A percentile compares a stretch with the other conserved stretches of the same genome.
Evolutionary conservation across 2,113 vertebrate species (phyloP).

Genomic region (Plecturocebus donacophilus): DNA sequence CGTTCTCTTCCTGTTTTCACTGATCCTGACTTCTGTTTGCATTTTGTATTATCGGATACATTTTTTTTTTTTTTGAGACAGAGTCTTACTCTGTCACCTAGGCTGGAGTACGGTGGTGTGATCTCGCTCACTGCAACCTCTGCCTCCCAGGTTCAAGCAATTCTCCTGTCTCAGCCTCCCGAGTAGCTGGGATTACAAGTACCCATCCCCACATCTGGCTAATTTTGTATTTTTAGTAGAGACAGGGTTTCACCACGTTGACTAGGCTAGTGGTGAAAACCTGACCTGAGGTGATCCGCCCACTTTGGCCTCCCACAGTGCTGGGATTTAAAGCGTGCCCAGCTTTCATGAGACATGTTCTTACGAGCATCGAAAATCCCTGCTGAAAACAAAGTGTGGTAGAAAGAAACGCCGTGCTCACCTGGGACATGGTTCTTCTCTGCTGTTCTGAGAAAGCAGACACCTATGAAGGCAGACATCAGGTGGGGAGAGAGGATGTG

Average conservation of each 20-base stretch:
- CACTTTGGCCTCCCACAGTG: too few species aligned
- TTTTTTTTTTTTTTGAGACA: too few species aligned
- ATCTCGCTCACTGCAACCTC: too few species aligned
- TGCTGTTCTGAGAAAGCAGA: background rate
- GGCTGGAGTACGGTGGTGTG: rapidly evolving
- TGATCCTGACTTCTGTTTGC: background rate
- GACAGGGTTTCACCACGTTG: too few species aligned
- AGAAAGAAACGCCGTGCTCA: background rate
- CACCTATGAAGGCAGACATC: conserved; percentile 22
- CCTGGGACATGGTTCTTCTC: background rate
- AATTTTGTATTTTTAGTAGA: too few species aligned
- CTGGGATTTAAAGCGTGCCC: too few species aligned
- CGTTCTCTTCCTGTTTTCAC: background rate
- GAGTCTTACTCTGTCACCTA: too few species aligned
- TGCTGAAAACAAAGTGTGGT: background rate
- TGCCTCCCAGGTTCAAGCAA: rapidly evolving
- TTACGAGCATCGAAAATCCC: background rate
- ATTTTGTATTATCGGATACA: background rate
- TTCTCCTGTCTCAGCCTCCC: too few species aligned
- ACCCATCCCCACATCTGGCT: too few species aligned
- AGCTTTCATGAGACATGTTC: background rate
- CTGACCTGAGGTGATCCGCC: too few species aligned
- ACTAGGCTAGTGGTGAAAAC: too few species aligned
- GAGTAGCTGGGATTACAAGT: too few species aligned
- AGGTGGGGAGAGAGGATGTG: background rate